Base-by-base conservation (phyloP, 2,888 invertebrate genomes). In the Lymantria monacha region DNA sequence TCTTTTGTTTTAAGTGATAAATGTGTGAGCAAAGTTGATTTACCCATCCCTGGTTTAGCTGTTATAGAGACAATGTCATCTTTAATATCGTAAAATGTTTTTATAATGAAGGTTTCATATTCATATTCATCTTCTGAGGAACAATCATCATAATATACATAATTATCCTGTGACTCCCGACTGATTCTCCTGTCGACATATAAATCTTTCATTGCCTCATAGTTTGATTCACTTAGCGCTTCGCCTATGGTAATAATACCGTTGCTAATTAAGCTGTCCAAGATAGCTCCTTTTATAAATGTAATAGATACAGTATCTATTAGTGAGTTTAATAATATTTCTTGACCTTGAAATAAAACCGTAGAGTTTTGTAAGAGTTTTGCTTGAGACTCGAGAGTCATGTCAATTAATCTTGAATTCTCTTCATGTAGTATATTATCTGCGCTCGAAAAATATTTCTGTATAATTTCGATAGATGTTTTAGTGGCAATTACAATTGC, bases 21-120 rank as follows among this genome's bases (percentile, higher is more conserved):
- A 38, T 57, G 57, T 11, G 53, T 60, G 1, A 60, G 45, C 9
- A 57, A 41, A 3, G 51, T 57, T n/a, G 60, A 60, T 45, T 60
- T 60, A 1, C 60, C 60, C 57, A 57, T 60, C 1, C 57, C 60
- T 2, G 60, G 55, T 44, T 38, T 44, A 12, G 42, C 52, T 42
- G 46, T 48, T 38, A 49, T n/a, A 40, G 44, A 22, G 3, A 50
- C 49, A 37, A 37, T 30, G n/a, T 50, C 40, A 44, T 53, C 15
- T 40, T 51, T 37, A 9, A 45, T n/a, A 36, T 50, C 30, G 10
- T 33, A 11, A 33, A 48, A 13, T 11, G 30, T 43, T 44, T 43
- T 12, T 11, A 48, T 2, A 7, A 40, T 12, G n/a, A 30, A 12
- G 9, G 14, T 11, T 40, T 40, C n/a, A 11, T 11, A 3, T 40